A percentile compares a stretch with the other conserved stretches of the same genome.
These are phyloP conservation scores for Rachycentron canadum DNA, from an alignment of 2,797 vertebrate species.

Conservation along the genomic window DNA sequence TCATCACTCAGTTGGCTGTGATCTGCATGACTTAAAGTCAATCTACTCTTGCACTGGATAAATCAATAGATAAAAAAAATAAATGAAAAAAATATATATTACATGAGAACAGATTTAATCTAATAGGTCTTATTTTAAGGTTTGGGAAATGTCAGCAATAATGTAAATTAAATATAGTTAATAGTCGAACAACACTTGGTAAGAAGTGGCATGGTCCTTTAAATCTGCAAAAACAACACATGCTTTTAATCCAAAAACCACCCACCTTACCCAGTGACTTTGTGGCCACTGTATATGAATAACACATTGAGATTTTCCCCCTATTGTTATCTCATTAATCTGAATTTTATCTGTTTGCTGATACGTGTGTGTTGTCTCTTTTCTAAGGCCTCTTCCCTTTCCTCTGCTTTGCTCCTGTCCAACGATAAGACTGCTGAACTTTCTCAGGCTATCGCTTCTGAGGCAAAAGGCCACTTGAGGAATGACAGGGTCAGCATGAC, in stretches of 20 bases:
- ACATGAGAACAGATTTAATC: neutral
- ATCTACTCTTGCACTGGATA: neutral
- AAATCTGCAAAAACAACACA: neutral
- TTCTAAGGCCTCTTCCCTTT: constrained; percentile 30
- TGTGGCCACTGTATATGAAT: neutral
- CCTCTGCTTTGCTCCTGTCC: constrained; percentile 37
- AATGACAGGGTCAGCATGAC: constrained; percentile 76
- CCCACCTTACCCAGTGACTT: neutral
- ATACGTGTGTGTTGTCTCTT: constrained; percentile 34
- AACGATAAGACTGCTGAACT: constrained; percentile 77
- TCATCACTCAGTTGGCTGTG: neutral
- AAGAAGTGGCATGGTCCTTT: neutral
- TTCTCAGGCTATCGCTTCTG: constrained; percentile 77
- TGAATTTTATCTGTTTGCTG: constrained; percentile 57
- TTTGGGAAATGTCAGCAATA: neutral
- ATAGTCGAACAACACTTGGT: neutral
- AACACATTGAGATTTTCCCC: constrained; percentile 2
- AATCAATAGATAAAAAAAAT: neutral
- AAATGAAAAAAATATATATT: no score
- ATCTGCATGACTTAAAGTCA: neutral
- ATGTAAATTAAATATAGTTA: neutral
- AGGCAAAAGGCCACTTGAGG: constrained; percentile 79
- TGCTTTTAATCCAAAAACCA: neutral
- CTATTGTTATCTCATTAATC: constrained; percentile 34
- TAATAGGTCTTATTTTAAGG: neutral